Percentiles rank a stretch among this genome's conserved stretches.
These are phyloP conservation scores for Henricia sp. DNA, from an alignment of 53 echinoderm and acorn worm genomes.

Conservation along the genomic window DNA sequence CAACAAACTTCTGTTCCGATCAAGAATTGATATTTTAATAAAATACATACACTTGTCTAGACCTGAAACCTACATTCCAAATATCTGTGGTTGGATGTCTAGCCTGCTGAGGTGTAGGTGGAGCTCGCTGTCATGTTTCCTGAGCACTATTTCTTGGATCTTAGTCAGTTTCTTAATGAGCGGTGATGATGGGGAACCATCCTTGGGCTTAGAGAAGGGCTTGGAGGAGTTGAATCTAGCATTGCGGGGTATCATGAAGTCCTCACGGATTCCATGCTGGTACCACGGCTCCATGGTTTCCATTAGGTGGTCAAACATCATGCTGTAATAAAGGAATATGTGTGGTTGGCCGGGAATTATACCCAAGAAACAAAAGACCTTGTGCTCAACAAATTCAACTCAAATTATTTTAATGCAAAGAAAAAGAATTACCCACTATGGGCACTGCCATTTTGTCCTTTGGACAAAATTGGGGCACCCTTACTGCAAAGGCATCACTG, in stretches of 20 bases:
- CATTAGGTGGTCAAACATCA: constrained; percentile 90
- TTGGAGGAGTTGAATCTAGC: constrained; percentile 56
- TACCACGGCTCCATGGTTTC: constrained; percentile 95
- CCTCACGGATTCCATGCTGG: constrained; percentile 71
- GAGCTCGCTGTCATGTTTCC: constrained; percentile 79
- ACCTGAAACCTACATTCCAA: constrained; percentile 88
- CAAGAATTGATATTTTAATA: not conserved
- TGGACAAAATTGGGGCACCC: too few relatives aligned
- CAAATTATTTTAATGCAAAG: too few relatives aligned
- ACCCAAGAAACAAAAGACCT: too few relatives aligned
- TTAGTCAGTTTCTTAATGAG: constrained; percentile 87
- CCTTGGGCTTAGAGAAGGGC: constrained; percentile 79
- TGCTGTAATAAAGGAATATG: too few relatives aligned
- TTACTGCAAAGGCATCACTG: too few relatives aligned
- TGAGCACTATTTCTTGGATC: constrained; percentile 83
- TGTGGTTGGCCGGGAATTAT: too few relatives aligned
- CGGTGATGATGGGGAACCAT: constrained; percentile 77
- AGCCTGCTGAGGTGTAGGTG: constrained; percentile 83
- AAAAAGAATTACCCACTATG: too few relatives aligned
- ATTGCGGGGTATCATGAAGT: constrained; percentile 9
- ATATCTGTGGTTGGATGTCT: constrained; percentile 94
- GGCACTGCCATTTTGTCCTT: too few relatives aligned
- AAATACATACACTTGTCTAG: not conserved
- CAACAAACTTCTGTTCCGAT: not conserved
- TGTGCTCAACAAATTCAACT: too few relatives aligned